A percentile compares a stretch with the other conserved stretches of the same genome.
Conservation (phyloP, 2,797 vertebrate genomes). For the Danio jaintianensis region DNA sequence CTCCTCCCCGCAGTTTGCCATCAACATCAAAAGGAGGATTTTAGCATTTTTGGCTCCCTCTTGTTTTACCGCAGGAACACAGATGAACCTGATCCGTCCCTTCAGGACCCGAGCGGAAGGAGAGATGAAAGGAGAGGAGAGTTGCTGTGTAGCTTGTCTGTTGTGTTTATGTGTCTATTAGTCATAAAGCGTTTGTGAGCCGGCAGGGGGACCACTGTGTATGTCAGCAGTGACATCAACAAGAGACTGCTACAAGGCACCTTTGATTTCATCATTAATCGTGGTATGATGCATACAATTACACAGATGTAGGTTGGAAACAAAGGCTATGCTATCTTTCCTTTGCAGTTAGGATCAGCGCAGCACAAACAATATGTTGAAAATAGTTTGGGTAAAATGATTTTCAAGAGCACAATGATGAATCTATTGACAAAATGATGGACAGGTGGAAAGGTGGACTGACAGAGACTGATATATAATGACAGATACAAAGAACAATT, state of each 20-base stretch:
- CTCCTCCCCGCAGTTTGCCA: slow-evolving; percentile 4
- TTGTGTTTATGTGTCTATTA: slow-evolving; percentile 41
- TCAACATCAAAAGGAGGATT: slow-evolving; percentile 35
- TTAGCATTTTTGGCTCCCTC: slow-evolving; percentile 17
- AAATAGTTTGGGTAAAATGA: background rate
- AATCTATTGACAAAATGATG: background rate
- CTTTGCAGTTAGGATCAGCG: slow-evolving; percentile 8
- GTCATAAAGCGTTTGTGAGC: slow-evolving; percentile 31
- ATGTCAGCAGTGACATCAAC: slow-evolving; percentile 40
- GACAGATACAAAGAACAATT: too few relatives aligned
- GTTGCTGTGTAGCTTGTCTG: slow-evolving; percentile 26
- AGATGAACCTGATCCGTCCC: slow-evolving; percentile 42
- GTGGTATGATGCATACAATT: background rate
- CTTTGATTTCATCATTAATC: slow-evolving; percentile 32
- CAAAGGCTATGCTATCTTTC: background rate
- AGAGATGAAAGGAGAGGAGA: slow-evolving; percentile 40
- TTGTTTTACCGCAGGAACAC: slow-evolving; percentile 16
- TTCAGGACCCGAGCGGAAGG: slow-evolving; percentile 35
- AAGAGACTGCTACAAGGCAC: slow-evolving; percentile 28
- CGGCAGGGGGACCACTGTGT: slow-evolving; percentile 13
- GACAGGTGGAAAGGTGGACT: background rate
- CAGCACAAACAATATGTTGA: background rate
- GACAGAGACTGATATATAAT: too few relatives aligned
- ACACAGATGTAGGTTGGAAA: background rate
- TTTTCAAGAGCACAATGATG: background rate